phyloP scores from a whole-genome alignment of 2,888 invertebrate species.

The Zhuqinia jingwanae region DNA sequence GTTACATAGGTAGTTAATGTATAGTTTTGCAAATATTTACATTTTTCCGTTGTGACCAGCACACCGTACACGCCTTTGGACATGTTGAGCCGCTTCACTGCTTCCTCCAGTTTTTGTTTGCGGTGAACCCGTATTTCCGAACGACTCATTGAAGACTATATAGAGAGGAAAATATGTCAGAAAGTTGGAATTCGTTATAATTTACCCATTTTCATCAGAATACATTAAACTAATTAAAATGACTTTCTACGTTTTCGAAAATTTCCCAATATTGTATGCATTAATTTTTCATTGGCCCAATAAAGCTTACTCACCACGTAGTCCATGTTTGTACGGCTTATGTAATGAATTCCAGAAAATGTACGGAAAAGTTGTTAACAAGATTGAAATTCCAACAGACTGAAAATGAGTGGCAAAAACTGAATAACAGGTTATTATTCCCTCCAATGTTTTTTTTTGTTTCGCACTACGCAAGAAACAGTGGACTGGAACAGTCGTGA shows the following conservation, averaged over 20 bases:
- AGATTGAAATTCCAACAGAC: too few relatives aligned
- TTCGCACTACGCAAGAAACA: too few relatives aligned
- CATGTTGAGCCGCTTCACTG: slow-evolving; percentile 63
- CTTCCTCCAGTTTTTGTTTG: slow-evolving; percentile 54
- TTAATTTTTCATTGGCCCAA: background rate
- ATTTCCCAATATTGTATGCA: too few relatives aligned
- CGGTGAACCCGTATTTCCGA: slow-evolving; percentile 54
- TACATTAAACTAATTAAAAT: background rate
- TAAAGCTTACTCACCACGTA: slow-evolving; percentile 37
- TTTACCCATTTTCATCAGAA: too few relatives aligned
- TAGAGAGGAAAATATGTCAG: background rate
- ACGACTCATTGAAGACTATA: slow-evolving; percentile 52
- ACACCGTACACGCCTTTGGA: slow-evolving; percentile 64
- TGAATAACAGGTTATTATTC: too few relatives aligned
- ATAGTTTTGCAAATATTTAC: slow-evolving; percentile 47
- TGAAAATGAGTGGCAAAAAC: too few relatives aligned
- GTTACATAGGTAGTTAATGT: background rate
- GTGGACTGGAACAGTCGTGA: too few relatives aligned
- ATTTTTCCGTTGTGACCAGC: slow-evolving; percentile 59
- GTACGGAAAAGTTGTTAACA: too few relatives aligned
- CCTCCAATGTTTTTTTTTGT: too few relatives aligned
- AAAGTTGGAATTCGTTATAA: background rate
- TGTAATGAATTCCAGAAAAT: too few relatives aligned
- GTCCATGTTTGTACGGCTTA: slow-evolving; percentile 31
- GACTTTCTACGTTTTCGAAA: background rate